Percentiles rank a stretch among this genome's conserved stretches.
Evolutionary conservation across 2,888 invertebrate species (phyloP).

Genomic region (Megalurothrips usitatus): DNA sequence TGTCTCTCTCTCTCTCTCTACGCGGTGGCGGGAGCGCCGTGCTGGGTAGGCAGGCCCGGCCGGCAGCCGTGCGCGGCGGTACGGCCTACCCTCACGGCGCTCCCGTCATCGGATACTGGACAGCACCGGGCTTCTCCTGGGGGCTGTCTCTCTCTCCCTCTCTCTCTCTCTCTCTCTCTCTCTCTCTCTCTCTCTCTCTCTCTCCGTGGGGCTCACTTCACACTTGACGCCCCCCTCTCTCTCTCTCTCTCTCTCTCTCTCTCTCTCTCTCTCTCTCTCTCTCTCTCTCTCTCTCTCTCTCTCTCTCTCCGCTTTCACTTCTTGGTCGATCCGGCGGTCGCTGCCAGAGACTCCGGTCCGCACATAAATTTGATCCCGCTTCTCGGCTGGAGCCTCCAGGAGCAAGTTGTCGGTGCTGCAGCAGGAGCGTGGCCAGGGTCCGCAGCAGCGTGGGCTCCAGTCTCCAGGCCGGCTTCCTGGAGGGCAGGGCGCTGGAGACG

Average conservation of each 20-base stretch:
- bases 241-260: background rate
- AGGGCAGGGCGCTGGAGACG: background rate
- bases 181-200: background rate
- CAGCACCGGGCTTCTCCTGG: too few species aligned
- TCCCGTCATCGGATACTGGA: too few species aligned
- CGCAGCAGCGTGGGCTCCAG: too few species aligned
- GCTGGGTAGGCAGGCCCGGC: too few species aligned
- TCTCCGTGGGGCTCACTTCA: background rate
- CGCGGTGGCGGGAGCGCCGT: too few species aligned
- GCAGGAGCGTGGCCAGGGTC: background rate
- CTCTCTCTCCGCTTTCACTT: background rate
- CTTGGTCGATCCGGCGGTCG: too few species aligned
- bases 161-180: constrained; percentile 4
- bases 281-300: background rate
- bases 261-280: constrained; percentile 1
- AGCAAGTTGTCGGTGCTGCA: too few species aligned
- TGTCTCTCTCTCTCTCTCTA: background rate
- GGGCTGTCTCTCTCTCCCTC: background rate
- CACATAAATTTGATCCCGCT: background rate
- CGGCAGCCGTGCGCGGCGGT: too few species aligned
- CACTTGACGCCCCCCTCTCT: background rate
- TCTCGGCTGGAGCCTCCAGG: background rate
- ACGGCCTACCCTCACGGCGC: too few species aligned
- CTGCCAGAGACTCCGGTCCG: background rate
- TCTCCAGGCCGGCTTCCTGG: background rate